A percentile compares a stretch with the other conserved stretches of the same genome.
Evolutionary conservation across 2,888 invertebrate genomes (phyloP).

Genomic region (Keiferia lycopersicella): DNA sequence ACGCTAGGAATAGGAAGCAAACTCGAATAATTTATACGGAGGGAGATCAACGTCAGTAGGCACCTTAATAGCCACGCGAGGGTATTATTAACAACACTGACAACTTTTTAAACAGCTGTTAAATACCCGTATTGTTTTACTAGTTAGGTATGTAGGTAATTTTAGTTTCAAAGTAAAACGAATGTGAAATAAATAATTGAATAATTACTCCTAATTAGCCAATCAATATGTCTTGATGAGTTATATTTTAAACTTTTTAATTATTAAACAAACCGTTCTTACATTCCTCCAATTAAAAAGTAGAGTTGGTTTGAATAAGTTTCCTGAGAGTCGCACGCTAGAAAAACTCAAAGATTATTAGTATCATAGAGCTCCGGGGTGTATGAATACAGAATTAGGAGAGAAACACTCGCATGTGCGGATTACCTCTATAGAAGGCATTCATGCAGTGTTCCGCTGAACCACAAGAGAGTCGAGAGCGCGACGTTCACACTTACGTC

Average conservation of each 20-base stretch:
- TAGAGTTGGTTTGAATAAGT: background rate
- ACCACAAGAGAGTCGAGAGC: slow-evolving; percentile 58
- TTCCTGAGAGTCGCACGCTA: background rate
- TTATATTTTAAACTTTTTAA: slow-evolving; percentile 1
- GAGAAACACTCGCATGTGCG: slow-evolving; percentile 50
- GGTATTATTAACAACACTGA: background rate
- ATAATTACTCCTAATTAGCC: background rate
- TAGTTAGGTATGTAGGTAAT: background rate
- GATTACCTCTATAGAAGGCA: slow-evolving; percentile 70
- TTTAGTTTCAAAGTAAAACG: slow-evolving; percentile 14
- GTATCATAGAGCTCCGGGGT: slow-evolving; percentile 10
- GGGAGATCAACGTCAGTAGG: slow-evolving; percentile 4
- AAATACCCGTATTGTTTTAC: slow-evolving; percentile 4
- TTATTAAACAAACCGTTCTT: background rate
- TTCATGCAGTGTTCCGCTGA: slow-evolving; percentile 65
- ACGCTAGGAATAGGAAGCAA: slow-evolving; percentile 4
- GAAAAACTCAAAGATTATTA: slow-evolving; percentile 18
- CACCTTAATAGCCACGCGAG: background rate
- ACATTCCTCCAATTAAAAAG: background rate
- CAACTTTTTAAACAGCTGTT: slow-evolving; percentile 7
- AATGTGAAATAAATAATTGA: slow-evolving; percentile 13
- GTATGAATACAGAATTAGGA: slow-evolving; percentile 45
- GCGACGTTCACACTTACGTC: slow-evolving; percentile 74
- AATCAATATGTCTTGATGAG: slow-evolving; percentile 7
- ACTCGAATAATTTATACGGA: slow-evolving; percentile 9